A percentile compares a stretch with the other conserved stretches of the same genome.
Evolutionary conservation across 2,888 invertebrate genomes (phyloP).

Genomic region (Mantis religiosa): DNA sequence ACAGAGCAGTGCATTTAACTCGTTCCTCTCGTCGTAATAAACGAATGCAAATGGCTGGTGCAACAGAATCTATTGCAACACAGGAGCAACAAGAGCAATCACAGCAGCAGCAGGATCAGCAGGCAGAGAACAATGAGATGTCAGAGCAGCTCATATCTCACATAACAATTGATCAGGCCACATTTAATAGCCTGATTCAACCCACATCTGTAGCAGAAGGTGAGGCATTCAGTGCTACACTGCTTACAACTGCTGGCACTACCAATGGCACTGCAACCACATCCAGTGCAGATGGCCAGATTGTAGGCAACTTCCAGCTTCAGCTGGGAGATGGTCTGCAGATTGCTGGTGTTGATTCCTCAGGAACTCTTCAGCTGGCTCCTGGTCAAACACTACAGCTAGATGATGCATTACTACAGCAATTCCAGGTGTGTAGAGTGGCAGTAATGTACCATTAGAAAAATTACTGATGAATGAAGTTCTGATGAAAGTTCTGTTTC

Average conservation of each 20-base stretch:
- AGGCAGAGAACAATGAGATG: neutral
- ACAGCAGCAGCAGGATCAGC: neutral
- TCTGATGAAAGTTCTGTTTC: too few relatives aligned
- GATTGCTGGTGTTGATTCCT: slow-evolving; percentile 9
- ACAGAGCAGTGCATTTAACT: neutral
- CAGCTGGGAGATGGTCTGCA: slow-evolving; percentile 40
- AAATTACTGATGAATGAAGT: too few relatives aligned
- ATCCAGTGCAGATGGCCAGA: slow-evolving; percentile 33
- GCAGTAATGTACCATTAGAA: neutral
- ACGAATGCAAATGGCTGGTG: neutral
- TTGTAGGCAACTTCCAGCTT: slow-evolving; percentile 43
- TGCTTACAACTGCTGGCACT: slow-evolving; percentile 30
- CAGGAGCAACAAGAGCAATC: neutral
- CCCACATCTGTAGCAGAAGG: neutral
- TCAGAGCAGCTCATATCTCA: neutral
- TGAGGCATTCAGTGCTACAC: neutral
- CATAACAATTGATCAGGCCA: slow-evolving; percentile 5
- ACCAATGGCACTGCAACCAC: slow-evolving; percentile 31
- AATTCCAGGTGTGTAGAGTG: slow-evolving; percentile 37
- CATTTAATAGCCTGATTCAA: neutral
- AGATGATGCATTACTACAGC: slow-evolving; percentile 46
- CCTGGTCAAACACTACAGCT: slow-evolving; percentile 47
- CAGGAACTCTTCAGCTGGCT: slow-evolving; percentile 28
- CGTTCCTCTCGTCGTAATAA: neutral
- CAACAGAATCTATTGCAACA: neutral